phyloP scores from a whole-genome alignment of 2,888 invertebrate species.

The Trimorus sp. region DNA sequence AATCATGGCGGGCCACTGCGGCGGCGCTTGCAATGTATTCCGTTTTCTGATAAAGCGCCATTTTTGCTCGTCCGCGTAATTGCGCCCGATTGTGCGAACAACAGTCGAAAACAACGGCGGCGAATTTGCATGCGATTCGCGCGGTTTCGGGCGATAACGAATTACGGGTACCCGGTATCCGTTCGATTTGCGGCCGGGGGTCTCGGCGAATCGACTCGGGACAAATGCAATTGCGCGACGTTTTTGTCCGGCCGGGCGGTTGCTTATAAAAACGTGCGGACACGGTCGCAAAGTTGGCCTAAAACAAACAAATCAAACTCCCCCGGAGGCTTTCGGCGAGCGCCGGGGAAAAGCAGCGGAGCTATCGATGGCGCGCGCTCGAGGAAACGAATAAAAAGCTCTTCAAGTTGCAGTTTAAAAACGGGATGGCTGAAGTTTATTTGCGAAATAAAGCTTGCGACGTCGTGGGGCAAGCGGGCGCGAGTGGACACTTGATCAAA shows the following conservation, averaged over 20 bases:
- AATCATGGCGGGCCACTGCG: conserved; percentile 69
- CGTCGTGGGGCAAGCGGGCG: not conserved
- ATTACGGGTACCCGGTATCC: conserved; percentile 20
- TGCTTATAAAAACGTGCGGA: conserved; percentile 41
- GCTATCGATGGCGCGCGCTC: conserved; percentile 29
- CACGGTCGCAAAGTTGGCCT: not conserved
- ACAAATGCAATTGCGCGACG: conserved; percentile 50
- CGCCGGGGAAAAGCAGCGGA: conserved; percentile 19
- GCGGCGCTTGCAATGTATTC: conserved; percentile 18
- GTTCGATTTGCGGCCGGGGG: conserved; percentile 22
- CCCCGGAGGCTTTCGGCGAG: conserved; percentile 25
- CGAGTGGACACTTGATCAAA: conserved; percentile 21
- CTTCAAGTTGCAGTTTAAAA: conserved; percentile 38
- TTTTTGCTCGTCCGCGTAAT: not conserved
- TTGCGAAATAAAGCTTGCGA: conserved; percentile 20
- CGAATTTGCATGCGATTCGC: not conserved
- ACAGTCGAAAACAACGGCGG: not conserved
- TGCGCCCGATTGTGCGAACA: not conserved
- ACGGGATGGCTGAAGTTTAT: conserved; percentile 41
- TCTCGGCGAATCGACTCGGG: conserved; percentile 45
- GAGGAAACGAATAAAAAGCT: conserved; percentile 42
- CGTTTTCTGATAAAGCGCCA: conserved; percentile 5
- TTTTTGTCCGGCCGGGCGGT: conserved; percentile 28
- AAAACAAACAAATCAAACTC: conserved; percentile 49
- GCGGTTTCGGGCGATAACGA: conserved; percentile 5